Conservation (phyloP, 2,797 vertebrate species). For the Diplodus puntazzo region DNA sequence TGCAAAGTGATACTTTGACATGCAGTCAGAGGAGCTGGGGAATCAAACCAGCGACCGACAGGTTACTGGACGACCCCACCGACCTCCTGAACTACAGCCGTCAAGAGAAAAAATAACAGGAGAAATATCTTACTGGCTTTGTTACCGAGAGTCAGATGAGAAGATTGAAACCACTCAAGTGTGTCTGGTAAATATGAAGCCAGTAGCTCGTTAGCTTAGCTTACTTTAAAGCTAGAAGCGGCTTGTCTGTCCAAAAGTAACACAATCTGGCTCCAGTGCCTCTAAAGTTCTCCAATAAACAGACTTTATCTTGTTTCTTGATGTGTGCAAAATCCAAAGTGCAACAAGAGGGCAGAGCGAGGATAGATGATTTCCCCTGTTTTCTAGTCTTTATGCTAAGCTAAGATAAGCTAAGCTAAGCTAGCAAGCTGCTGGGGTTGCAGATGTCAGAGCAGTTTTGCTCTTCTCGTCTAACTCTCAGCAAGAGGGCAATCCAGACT, state of each 20-base stretch:
- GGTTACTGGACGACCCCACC: too few relatives aligned
- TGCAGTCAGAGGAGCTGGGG: too few relatives aligned
- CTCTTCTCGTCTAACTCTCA: neutral
- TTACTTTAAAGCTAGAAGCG: neutral
- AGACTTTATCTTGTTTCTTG: neutral
- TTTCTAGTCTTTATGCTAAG: neutral
- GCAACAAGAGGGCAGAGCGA: neutral
- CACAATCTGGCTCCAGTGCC: neutral
- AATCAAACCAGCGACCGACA: too few relatives aligned
- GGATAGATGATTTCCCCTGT: neutral
- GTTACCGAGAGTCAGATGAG: neutral
- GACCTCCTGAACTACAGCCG: too few relatives aligned
- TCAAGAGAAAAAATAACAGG: too few relatives aligned
- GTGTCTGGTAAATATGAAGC: neutral
- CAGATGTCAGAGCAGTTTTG: neutral
- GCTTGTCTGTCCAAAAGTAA: neutral
- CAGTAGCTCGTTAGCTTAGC: too few relatives aligned
- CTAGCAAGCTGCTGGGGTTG: too few relatives aligned
- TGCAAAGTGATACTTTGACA: too few relatives aligned
- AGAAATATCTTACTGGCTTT: too few relatives aligned
- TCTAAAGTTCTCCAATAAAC: neutral
- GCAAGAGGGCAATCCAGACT: too few relatives aligned
- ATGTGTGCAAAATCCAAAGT: neutral
- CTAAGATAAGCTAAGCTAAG: constrained; percentile 1
- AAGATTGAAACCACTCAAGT: neutral